These are phyloP conservation scores for Coregonus ussuriensis DNA, from an alignment of 2,797 vertebrate genomes.

Conservation along the genomic window DNA sequence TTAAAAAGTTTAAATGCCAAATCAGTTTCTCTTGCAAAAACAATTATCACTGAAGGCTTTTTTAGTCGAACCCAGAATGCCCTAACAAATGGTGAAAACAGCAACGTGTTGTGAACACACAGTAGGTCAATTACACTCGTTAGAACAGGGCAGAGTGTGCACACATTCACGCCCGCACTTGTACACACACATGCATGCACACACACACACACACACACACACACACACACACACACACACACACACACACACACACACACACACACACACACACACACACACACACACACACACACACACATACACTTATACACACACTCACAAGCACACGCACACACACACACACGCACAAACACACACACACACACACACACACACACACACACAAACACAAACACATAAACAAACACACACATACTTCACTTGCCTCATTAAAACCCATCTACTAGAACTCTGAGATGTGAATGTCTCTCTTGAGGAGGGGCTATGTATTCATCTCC, in stretches of 20 bases:
- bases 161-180: no score
- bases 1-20: conserved; percentile 69
- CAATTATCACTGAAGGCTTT: conserved; percentile 79
- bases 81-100: conserved; percentile 67
- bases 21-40: conserved; percentile 67
- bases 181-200: no score
- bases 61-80: conserved; percentile 59
- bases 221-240: background rate
- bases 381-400: background rate
- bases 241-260: conserved; percentile 18
- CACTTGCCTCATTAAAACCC: conserved; percentile 82
- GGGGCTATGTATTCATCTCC: conserved; percentile 72
- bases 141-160: conserved; percentile 67
- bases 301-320: conserved; percentile 10
- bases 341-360: no score
- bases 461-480: conserved; percentile 76
- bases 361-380: no score
- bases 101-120: conserved; percentile 58
- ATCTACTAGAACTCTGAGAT: conserved; percentile 78
- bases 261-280: background rate
- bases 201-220: no score
- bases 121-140: conserved; percentile 77
- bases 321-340: no score
- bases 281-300: background rate
- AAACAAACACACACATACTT: conserved; percentile 44